Conservation (phyloP, 2,113 vertebrate genomes). For the Eubucco bourcierii region DNA sequence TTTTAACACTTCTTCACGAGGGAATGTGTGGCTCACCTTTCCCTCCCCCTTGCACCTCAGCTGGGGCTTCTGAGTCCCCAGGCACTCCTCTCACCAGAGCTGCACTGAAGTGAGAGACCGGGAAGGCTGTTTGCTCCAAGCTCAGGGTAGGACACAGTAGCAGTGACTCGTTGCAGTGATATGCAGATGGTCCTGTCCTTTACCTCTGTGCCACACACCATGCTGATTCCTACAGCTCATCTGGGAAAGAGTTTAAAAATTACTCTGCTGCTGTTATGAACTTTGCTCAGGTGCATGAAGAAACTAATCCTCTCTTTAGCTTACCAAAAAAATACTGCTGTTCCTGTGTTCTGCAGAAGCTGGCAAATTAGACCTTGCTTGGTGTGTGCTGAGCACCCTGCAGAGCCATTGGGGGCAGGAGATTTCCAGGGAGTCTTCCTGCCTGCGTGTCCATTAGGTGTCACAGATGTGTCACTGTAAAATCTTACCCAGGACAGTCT, state of each 20-base stretch:
- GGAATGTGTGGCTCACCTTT: background rate
- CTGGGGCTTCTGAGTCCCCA: background rate
- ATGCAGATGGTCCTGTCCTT: background rate
- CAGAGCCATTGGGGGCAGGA: background rate
- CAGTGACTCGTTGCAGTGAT: rapidly evolving
- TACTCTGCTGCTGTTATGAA: background rate
- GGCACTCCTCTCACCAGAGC: background rate
- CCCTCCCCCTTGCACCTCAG: background rate
- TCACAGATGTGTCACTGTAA: background rate
- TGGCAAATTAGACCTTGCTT: background rate
- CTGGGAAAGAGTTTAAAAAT: background rate
- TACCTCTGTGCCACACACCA: background rate
- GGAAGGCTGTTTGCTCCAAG: background rate
- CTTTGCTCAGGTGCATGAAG: background rate
- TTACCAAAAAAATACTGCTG: background rate
- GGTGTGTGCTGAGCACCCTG: background rate
- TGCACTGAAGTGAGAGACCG: rapidly evolving
- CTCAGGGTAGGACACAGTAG: background rate
- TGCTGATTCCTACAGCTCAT: background rate
- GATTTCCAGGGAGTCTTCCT: background rate
- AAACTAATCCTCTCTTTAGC: background rate
- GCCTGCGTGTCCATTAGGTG: rapidly evolving
- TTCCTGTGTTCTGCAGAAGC: background rate
- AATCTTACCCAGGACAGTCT: background rate
- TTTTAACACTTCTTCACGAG: background rate